Evolutionary conservation across 2,888 invertebrate species (phyloP).

Genomic region (Agrotis segetum): DNA sequence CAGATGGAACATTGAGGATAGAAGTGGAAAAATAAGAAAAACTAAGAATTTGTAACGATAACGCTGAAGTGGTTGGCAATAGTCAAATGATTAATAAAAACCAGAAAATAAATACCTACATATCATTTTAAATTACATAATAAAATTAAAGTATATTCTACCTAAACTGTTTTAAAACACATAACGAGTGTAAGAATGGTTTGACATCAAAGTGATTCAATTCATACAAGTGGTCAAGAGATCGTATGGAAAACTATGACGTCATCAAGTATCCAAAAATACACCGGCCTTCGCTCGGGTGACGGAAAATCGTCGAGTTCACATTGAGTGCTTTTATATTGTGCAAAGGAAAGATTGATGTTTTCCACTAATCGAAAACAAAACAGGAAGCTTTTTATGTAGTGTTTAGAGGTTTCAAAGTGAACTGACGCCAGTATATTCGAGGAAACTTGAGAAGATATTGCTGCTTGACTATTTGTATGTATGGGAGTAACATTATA

Average conservation of each 20-base stretch:
- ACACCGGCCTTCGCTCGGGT: constrained; percentile 82
- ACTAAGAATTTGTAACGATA: not conserved
- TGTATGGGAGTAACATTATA: constrained; percentile 23
- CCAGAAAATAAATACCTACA: not conserved
- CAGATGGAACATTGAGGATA: not conserved
- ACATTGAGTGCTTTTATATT: constrained; percentile 74
- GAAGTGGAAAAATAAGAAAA: too few species aligned
- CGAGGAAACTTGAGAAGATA: constrained; percentile 36
- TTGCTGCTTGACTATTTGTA: constrained; percentile 39
- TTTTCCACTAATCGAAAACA: constrained; percentile 69
- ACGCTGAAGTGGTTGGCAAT: not conserved
- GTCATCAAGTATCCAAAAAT: constrained; percentile 79
- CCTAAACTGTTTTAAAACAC: constrained; percentile 32
- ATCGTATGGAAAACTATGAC: constrained; percentile 82
- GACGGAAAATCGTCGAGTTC: constrained; percentile 81
- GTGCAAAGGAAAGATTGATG: constrained; percentile 74
- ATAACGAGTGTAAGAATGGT: constrained; percentile 46
- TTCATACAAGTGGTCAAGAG: constrained; percentile 67
- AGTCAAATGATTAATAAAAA: not conserved
- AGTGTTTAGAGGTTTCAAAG: constrained; percentile 60
- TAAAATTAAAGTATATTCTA: constrained; percentile 16
- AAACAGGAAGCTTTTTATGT: constrained; percentile 67
- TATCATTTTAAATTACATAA: not conserved
- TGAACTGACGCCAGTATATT: constrained; percentile 56
- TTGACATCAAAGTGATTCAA: constrained; percentile 64